These are phyloP conservation scores for Cryptotermes secundus DNA, from an alignment of 1,140 invertebrate genomes.

Conservation along the genomic window DNA sequence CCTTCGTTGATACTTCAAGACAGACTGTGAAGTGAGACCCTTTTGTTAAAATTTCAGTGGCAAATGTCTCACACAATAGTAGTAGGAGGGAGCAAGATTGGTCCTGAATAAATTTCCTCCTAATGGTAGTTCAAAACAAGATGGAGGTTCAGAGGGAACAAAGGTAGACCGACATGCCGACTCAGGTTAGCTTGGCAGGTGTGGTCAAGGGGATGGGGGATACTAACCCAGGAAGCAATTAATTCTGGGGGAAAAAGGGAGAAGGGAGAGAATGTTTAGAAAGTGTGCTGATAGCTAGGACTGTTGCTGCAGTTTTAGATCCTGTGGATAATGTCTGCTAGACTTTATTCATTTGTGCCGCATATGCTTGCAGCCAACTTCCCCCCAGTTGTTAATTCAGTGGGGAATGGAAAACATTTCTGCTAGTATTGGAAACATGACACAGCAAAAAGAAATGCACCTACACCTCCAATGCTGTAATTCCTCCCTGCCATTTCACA, in stretches of 20 bases:
- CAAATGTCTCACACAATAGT: constrained; percentile 16
- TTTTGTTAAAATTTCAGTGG: constrained; percentile 19
- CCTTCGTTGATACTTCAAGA: not conserved
- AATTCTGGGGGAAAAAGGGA: constrained; percentile 25
- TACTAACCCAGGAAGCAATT: constrained; percentile 33
- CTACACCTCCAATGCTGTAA: not conserved
- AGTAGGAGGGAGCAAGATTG: constrained; percentile 11
- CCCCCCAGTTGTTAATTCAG: not conserved
- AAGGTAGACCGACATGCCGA: constrained; percentile 30
- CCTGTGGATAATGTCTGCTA: constrained; percentile 20
- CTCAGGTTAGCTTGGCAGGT: constrained; percentile 28
- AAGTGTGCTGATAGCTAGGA: constrained; percentile 31
- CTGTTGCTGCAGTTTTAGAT: constrained; percentile 27
- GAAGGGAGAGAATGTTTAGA: constrained; percentile 22
- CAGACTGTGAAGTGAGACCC: not conserved
- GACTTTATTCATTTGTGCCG: not conserved
- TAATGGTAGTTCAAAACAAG: constrained; percentile 34
- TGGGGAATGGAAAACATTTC: not conserved
- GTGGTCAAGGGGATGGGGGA: constrained; percentile 1
- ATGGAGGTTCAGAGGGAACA: constrained; percentile 28
- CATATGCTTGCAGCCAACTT: not conserved
- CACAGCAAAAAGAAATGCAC: not conserved
- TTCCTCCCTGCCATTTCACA: not conserved
- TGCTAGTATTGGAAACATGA: constrained; percentile 15
- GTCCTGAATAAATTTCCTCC: constrained; percentile 25